Evolutionary conservation across 2,888 invertebrate genomes (phyloP).

Genomic region (Strigamia transsilvanica): DNA sequence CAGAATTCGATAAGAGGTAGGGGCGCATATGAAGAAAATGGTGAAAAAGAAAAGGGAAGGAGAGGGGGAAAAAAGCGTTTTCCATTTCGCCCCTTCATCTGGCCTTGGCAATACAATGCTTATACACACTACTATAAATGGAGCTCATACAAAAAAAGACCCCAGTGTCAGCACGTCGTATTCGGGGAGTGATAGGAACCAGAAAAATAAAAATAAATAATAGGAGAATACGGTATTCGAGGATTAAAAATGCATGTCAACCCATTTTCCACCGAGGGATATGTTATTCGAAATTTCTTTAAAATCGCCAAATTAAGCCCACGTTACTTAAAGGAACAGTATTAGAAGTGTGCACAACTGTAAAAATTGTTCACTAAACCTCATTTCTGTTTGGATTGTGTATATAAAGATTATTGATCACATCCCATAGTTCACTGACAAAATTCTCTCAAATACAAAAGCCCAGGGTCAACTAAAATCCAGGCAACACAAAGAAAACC

Average conservation of each 20-base stretch:
- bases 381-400: slow-evolving; percentile 25
- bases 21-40: neutral
- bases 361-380: slow-evolving; percentile 1
- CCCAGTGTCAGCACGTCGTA: slow-evolving; percentile 16
- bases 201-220: neutral
- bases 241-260: slow-evolving; percentile 1
- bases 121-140: slow-evolving; percentile 3
- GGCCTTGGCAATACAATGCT: slow-evolving; percentile 42
- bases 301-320: neutral
- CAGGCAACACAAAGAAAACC: slow-evolving; percentile 44
- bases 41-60: neutral
- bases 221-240: neutral
- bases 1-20: slow-evolving; percentile 24
- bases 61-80: neutral
- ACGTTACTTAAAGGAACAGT: too few species aligned
- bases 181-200: neutral
- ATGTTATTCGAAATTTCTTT: too few species aligned
- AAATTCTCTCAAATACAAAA: slow-evolving; percentile 42
- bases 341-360: too few species aligned
- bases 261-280: neutral
- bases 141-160: neutral
- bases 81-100: slow-evolving; percentile 41
- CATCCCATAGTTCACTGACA: slow-evolving; percentile 38
- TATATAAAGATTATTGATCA: slow-evolving; percentile 42
- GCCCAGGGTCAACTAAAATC: slow-evolving; percentile 42